Conservation (phyloP, 2,888 invertebrate species). For the Nasonia oneida region DNA sequence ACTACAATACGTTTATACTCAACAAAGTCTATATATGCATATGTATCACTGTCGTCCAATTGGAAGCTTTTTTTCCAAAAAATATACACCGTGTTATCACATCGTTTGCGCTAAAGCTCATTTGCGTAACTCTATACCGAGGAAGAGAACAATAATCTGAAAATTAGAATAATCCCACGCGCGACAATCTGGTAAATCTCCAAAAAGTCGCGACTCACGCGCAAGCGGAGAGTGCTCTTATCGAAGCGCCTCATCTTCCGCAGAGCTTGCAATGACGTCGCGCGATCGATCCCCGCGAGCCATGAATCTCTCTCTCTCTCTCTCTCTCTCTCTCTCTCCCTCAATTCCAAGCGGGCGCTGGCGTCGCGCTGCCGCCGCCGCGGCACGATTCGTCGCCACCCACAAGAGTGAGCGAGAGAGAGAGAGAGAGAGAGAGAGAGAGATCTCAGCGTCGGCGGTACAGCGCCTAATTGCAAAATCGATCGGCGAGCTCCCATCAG, state of each 20-base stretch:
- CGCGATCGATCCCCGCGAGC: conserved; percentile 15
- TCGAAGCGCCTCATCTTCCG: not conserved
- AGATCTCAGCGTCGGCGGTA: conserved; percentile 58
- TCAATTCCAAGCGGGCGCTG: not conserved
- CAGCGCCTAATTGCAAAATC: conserved; percentile 74
- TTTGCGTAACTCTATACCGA: too few species aligned
- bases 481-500: conserved; percentile 64
- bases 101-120: not conserved
- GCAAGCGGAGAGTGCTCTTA: not conserved
- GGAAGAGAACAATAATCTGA: not conserved
- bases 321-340: not conserved
- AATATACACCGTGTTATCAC: not conserved
- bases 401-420: conserved; percentile 54
- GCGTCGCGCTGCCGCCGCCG: not conserved
- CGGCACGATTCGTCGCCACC: not conserved
- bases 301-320: conserved; percentile 22
- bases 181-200: not conserved
- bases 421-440: conserved; percentile 30
- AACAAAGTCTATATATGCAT: too few species aligned
- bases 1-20: not conserved
- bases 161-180: not conserved
- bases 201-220: conserved; percentile 2
- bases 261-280: conserved; percentile 8
- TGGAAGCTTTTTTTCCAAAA: too few species aligned
- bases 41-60: too few species aligned